Evolutionary conservation across 2,113 vertebrate species (phyloP).

Genomic region (Pangasianodon gigas): DNA sequence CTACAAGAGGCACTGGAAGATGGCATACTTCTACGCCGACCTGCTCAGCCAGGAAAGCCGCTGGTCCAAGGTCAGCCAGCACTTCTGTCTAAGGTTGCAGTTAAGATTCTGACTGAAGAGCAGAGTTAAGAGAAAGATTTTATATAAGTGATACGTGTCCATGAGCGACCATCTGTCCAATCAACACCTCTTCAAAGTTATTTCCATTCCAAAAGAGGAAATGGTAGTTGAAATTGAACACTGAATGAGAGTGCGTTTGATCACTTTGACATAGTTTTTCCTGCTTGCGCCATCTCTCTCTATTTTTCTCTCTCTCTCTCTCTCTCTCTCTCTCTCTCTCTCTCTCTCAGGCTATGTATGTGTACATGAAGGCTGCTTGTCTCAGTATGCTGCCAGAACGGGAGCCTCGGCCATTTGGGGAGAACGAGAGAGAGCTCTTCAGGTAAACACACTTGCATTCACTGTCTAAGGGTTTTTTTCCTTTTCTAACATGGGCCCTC

Average conservation of each 20-base stretch:
- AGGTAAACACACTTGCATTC: slow-evolving; percentile 62
- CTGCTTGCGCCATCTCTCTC: neutral
- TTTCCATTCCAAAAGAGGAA: neutral
- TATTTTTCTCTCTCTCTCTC: neutral
- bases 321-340: neutral
- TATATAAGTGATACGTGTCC: neutral
- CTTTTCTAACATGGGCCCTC: neutral
- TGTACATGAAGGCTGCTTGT: slow-evolving; percentile 84
- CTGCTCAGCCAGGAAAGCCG: slow-evolving; percentile 81
- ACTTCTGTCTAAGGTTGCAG: neutral
- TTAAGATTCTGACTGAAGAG: neutral
- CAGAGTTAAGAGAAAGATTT: neutral
- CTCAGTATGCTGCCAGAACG: slow-evolving; percentile 79
- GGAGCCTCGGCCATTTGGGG: slow-evolving; percentile 76
- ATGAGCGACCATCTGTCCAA: neutral
- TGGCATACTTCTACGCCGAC: slow-evolving; percentile 83
- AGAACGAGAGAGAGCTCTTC: slow-evolving; percentile 78
- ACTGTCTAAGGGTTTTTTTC: neutral
- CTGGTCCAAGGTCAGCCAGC: slow-evolving; percentile 77
- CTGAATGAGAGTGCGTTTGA: neutral
- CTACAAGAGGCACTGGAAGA: slow-evolving; percentile 77
- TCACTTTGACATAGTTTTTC: neutral
- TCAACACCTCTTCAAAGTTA: neutral
- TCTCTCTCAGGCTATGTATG: slow-evolving; percentile 76
- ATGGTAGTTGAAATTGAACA: neutral